phyloP scores from a whole-genome alignment of 2,113 vertebrate species.

The Aptenodytes forsteri region DNA sequence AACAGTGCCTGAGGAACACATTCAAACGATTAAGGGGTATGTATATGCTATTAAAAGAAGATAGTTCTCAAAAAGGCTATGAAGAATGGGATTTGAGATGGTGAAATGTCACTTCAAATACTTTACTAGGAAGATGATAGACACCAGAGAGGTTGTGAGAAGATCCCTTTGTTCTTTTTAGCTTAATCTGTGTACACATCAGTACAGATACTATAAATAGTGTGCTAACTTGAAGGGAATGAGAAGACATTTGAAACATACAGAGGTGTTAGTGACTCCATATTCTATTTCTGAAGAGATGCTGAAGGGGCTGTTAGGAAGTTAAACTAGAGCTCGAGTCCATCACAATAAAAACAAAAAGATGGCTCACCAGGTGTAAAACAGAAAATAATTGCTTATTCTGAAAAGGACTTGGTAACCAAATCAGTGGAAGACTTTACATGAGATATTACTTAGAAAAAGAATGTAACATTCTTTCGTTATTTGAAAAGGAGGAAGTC shows the following conservation, averaged over 20 bases:
- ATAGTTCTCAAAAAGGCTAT: neutral
- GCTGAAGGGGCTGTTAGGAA: neutral
- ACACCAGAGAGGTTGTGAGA: neutral
- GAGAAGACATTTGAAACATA: neutral
- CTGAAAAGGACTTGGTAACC: neutral
- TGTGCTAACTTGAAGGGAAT: neutral
- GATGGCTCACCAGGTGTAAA: neutral
- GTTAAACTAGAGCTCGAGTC: neutral
- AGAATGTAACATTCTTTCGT: neutral
- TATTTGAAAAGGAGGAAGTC: neutral
- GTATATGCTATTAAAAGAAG: neutral
- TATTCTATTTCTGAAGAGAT: neutral
- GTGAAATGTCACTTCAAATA: neutral
- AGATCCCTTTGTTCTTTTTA: neutral
- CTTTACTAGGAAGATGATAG: neutral
- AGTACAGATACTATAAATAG: neutral
- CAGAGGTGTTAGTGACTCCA: neutral
- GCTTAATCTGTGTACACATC: neutral
- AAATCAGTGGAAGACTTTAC: neutral
- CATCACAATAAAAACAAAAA: neutral
- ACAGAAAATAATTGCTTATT: neutral
- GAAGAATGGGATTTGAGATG: neutral
- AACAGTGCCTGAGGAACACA: neutral
- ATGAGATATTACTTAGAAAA: neutral
- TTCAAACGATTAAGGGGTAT: slow-evolving; percentile 28